Evolutionary conservation across 2,113 vertebrate species (phyloP), one percentile per base, ranked within the genome.

Genomic region (Amblyornis subalaris): DNA sequence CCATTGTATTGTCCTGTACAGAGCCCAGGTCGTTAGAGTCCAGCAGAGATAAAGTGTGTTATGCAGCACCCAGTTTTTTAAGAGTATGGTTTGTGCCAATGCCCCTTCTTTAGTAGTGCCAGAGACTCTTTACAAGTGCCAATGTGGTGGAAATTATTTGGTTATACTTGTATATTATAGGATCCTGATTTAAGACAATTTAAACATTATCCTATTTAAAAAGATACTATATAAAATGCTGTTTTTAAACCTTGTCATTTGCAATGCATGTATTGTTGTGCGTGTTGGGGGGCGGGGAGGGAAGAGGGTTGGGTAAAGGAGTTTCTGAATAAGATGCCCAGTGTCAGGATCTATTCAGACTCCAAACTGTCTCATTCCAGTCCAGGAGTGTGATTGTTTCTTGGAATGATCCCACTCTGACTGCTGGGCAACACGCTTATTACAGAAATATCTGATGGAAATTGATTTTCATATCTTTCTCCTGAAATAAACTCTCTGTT

Each of bases 381-480:
- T 92, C 71, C 54, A 48, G 88, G 93, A 94, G 93, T 87, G 94
- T 5, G 95, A 82, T 88, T 77, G 90, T 73, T 95, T 91, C 95
- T 89, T 61, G 85, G 91, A 83, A 94, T 83, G 90, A 89, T 90
- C 92, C 72, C 86, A n/a, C 85, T 90, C 95, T 85, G 95, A 74
- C 91, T 95, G 92, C 54, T 93, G 94, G 96, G 95, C 97, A 94
- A 96, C 95, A 91, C 95, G 90, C 93, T 89, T 90, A 90, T 85
- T 96, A 95, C 96, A 90, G 96, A 97, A 96, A 90, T 92, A 94
- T 90, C 96, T 85, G 97, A 96, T 97, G 98, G 97, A 97, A 98
- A 96, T 96, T 58, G 91, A 97, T 97, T 98, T 98, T 98, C 98
- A 97, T 98, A 98, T 97, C 98, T 98, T 98, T 97, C 98, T 98